Evolutionary conservation across 2,888 invertebrate species (phyloP).

Genomic region (Polydrusus cervinus): DNA sequence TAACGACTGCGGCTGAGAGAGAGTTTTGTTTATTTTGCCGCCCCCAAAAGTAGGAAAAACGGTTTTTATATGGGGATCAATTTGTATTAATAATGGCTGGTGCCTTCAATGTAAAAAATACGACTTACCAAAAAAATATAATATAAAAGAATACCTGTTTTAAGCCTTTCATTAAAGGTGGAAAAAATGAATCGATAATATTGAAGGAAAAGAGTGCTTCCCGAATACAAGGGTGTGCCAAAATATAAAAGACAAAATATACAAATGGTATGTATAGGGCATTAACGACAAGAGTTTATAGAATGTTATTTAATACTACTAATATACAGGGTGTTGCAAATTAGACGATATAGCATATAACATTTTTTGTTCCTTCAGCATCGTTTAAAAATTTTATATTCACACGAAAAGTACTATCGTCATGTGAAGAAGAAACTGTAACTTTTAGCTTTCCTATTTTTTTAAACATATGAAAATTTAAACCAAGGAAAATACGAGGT

Average conservation of each 20-base stretch:
- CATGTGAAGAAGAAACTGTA: too few species aligned
- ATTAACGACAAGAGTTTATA: slow-evolving; percentile 29
- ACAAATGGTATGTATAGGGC: slow-evolving; percentile 24
- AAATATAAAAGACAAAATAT: slow-evolving; percentile 31
- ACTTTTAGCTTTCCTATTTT: too few species aligned
- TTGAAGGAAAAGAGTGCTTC: slow-evolving; percentile 28
- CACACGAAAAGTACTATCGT: too few species aligned
- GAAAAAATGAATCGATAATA: slow-evolving; percentile 14
- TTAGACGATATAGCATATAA: neutral
- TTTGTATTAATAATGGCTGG: slow-evolving; percentile 22
- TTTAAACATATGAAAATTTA: too few species aligned
- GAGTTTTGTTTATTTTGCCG: too few species aligned
- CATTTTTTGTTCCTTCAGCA: too few species aligned
- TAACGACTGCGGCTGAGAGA: too few species aligned
- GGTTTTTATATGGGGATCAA: slow-evolving; percentile 1
- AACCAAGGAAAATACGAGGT: too few species aligned
- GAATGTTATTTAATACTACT: slow-evolving; percentile 25
- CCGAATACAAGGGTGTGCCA: slow-evolving; percentile 29
- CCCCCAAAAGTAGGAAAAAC: too few species aligned
- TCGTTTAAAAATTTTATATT: too few species aligned
- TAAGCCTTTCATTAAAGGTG: neutral
- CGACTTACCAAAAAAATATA: slow-evolving; percentile 32
- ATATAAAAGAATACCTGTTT: slow-evolving; percentile 15
- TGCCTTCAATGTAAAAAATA: slow-evolving; percentile 35
- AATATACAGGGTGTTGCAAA: slow-evolving; percentile 14